Conservation (phyloP, 2,888 invertebrate species). For the Aethes cnicana region DNA sequence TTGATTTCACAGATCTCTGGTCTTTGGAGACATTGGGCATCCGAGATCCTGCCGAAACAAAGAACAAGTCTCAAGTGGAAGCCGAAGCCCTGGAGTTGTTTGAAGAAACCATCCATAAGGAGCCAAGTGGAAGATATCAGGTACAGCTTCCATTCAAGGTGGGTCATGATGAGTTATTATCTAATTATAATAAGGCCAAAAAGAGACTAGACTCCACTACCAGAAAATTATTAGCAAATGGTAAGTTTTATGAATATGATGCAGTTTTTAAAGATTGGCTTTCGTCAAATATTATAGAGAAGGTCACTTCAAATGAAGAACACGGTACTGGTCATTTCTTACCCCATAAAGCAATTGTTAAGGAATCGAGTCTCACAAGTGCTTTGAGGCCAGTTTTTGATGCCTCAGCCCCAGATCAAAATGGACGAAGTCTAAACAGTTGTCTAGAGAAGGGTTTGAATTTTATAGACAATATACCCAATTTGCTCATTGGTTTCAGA, state of each 20-base stretch:
- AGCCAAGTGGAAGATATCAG: slow-evolving; percentile 12
- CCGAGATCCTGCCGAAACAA: background rate
- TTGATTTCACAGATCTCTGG: slow-evolving; percentile 7
- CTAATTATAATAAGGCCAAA: background rate
- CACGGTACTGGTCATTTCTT: slow-evolving; percentile 15
- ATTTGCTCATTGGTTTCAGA: background rate
- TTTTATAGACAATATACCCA: background rate
- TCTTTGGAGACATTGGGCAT: slow-evolving; percentile 10
- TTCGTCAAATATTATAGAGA: background rate
- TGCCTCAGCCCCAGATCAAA: background rate
- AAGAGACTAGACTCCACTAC: slow-evolving; percentile 14
- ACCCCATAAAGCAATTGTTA: slow-evolving; percentile 19
- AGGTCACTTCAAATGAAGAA: background rate
- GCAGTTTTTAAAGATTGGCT: slow-evolving; percentile 10
- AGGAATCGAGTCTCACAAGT: slow-evolving; percentile 25
- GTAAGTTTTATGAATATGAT: slow-evolving; percentile 15
- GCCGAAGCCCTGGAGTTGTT: background rate
- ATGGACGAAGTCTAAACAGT: background rate
- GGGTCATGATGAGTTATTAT: background rate
- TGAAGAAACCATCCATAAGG: slow-evolving; percentile 1
- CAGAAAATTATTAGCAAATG: background rate
- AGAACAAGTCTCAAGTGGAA: background rate
- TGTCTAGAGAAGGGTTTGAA: slow-evolving; percentile 5
- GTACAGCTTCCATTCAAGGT: slow-evolving; percentile 14
- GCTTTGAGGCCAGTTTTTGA: slow-evolving; percentile 17